phyloP scores from a whole-genome alignment of 2,797 vertebrate species.

The Tapera naevia region DNA sequence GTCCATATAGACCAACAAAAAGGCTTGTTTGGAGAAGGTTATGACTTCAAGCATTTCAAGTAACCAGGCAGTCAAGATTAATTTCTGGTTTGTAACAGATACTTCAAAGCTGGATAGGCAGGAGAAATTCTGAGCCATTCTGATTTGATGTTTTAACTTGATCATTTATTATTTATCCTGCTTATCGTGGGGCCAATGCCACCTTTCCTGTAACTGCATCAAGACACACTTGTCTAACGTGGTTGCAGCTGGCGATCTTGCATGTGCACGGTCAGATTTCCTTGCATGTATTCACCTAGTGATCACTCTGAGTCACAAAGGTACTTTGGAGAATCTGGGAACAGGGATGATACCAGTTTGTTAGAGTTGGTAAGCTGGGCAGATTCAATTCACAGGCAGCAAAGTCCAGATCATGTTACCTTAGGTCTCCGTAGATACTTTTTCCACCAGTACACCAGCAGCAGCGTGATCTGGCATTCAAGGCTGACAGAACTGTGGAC shows the following conservation, averaged over 20 bases:
- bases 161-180: not conserved
- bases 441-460: not conserved
- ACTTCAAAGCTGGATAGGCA: not conserved
- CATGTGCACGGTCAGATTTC: not conserved
- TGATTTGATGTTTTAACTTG: not conserved
- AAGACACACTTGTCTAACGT: not conserved
- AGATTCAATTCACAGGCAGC: not conserved
- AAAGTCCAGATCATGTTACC: not conserved
- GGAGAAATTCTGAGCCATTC: not conserved
- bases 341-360: not conserved
- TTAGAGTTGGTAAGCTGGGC: not conserved
- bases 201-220: not conserved
- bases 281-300: fast-evolving
- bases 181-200: not conserved
- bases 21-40: not conserved
- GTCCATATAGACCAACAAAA: not conserved
- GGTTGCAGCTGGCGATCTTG: not conserved
- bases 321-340: not conserved
- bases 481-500: not conserved
- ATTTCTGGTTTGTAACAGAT: not conserved
- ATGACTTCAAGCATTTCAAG: not conserved
- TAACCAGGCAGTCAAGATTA: not conserved
- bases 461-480: not conserved
- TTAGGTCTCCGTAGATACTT: fast-evolving
- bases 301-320: not conserved